Evolutionary conservation across 2,888 invertebrate genomes (phyloP).

Genomic region (Phytoseiulus persimilis): DNA sequence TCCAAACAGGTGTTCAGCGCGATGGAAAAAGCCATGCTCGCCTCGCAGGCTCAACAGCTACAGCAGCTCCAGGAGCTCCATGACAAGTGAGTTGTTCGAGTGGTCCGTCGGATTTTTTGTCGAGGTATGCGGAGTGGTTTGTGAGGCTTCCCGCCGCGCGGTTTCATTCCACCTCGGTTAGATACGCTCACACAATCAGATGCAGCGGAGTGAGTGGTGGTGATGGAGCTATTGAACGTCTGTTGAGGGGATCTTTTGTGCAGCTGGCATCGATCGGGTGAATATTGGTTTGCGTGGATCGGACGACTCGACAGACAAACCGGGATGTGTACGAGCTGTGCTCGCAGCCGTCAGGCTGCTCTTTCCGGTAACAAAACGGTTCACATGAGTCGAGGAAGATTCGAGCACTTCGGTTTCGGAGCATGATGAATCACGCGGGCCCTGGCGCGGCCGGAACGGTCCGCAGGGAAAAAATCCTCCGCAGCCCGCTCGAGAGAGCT

Average conservation of each 20-base stretch:
- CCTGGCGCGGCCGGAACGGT: too few relatives aligned
- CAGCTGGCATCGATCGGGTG: too few relatives aligned
- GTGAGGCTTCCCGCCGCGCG: background rate
- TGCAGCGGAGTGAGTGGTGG: background rate
- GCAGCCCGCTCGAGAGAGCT: too few relatives aligned
- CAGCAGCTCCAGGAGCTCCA: conserved; percentile 63
- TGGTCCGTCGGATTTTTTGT: background rate
- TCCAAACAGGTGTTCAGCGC: conserved; percentile 48
- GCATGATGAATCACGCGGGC: too few relatives aligned
- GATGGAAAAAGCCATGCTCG: conserved; percentile 69
- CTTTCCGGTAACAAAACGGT: too few relatives aligned
- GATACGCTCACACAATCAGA: background rate
- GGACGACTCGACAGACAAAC: too few relatives aligned
- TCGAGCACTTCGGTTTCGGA: too few relatives aligned
- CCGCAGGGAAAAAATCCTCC: too few relatives aligned
- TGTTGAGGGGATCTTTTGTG: background rate
- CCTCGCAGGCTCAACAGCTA: conserved; percentile 69
- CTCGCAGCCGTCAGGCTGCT: too few relatives aligned
- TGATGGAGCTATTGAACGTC: background rate
- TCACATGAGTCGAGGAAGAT: too few relatives aligned
- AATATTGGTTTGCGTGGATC: too few relatives aligned
- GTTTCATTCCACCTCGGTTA: background rate
- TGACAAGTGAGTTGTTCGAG: conserved; percentile 59
- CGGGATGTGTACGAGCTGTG: too few relatives aligned
- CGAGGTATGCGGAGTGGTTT: background rate